Evolutionary conservation across 2,888 invertebrate species (phyloP).

Genomic region (Lithophane semibrunnea): DNA sequence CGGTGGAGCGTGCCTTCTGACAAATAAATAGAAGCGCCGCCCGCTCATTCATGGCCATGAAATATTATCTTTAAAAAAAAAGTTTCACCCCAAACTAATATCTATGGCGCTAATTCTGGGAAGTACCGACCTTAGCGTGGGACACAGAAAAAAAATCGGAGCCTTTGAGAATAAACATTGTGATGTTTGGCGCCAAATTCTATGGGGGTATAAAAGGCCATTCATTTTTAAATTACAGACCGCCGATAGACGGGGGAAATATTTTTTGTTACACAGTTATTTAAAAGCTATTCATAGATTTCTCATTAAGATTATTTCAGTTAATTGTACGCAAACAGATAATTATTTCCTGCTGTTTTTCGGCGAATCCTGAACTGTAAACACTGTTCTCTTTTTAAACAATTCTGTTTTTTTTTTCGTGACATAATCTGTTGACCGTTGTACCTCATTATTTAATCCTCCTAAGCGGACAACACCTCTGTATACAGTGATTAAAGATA

Average conservation of each 20-base stretch:
- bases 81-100: conserved; percentile 55
- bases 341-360: conserved; percentile 30
- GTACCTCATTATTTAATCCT: conserved; percentile 19
- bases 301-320: conserved; percentile 43
- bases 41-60: conserved; percentile 67
- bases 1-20: conserved; percentile 36
- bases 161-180: conserved; percentile 64
- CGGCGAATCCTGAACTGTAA: conserved; percentile 5
- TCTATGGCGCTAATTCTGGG: conserved; percentile 71
- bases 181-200: conserved; percentile 69
- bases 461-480: conserved; percentile 1
- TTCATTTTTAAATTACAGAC: conserved; percentile 62
- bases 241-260: conserved; percentile 3
- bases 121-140: conserved; percentile 71
- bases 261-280: conserved; percentile 18
- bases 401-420: conserved; percentile 26
- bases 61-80: conserved; percentile 64
- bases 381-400: conserved; percentile 20
- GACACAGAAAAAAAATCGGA: conserved; percentile 63
- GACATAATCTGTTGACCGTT: conserved; percentile 21
- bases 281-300: conserved; percentile 39
- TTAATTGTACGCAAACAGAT: conserved; percentile 18
- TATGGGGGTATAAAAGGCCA: conserved; percentile 63
- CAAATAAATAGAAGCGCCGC: conserved; percentile 64
- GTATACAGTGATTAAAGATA: conserved; percentile 28